A percentile compares a stretch with the other conserved stretches of the same genome.
These are phyloP conservation scores for Callospermophilus lateralis DNA, from an alignment of 2,113 vertebrate genomes.

Conservation along the genomic window DNA sequence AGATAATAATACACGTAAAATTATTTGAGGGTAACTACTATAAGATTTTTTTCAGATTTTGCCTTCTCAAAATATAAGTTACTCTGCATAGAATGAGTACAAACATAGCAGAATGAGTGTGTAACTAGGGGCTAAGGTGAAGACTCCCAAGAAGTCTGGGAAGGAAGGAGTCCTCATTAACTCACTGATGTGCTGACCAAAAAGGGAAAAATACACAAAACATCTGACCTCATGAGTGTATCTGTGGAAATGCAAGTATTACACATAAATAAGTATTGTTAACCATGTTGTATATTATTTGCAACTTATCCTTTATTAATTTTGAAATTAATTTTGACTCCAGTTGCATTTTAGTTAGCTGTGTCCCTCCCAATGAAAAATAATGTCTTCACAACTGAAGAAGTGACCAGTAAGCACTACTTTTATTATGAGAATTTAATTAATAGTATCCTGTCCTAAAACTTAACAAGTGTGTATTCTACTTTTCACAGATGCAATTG, in stretches of 20 bases:
- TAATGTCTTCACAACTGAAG: background rate
- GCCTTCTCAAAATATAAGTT: background rate
- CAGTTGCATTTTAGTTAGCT: constrained; percentile 37
- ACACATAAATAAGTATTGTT: background rate
- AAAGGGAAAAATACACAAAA: background rate
- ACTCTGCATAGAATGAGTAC: background rate
- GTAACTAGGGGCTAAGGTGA: background rate
- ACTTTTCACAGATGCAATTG: constrained; percentile 38
- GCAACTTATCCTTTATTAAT: background rate
- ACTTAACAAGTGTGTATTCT: constrained; percentile 54
- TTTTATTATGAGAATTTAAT: constrained; percentile 56
- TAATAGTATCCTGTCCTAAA: constrained; percentile 8
- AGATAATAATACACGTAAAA: constrained; percentile 10
- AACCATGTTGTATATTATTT: background rate
- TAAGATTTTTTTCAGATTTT: constrained; percentile 33
- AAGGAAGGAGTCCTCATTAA: background rate
- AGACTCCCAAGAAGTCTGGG: background rate
- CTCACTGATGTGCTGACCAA: background rate
- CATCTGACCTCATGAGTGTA: background rate
- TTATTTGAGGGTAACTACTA: background rate
- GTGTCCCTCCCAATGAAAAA: constrained; percentile 12
- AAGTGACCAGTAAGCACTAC: background rate
- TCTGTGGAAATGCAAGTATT: background rate
- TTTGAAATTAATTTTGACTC: constrained; percentile 16
- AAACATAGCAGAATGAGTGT: background rate